Base-by-base conservation (phyloP, 1,140 invertebrate species). In the Vanessa atalanta region DNA sequence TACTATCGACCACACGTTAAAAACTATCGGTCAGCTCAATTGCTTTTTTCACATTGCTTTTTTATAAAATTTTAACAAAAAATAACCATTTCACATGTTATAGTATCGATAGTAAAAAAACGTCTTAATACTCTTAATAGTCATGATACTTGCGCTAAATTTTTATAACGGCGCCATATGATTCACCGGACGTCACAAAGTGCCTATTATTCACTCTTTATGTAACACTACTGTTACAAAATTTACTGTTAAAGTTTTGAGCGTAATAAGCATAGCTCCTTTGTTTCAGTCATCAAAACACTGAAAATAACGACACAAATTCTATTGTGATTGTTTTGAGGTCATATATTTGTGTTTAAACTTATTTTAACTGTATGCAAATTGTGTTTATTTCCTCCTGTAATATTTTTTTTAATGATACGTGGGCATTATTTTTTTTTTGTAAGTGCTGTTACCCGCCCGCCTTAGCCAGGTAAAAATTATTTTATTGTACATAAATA, bases 181-280 rank as follows among this genome's bases (percentile, higher is more conserved):
- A 88, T 47, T 89, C 87, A 88, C 70, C 15, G 65, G 66, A 61
- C 75, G 79, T 55, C 77, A 75, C 72, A 77, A 73, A 78, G 50
- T 47, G 71, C 68, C 68, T 69, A 83, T 82, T 83, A 83, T 83
- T 78, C 74, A 77, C 55, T 60, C 85, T 91, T 89, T 89, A 89
- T 88, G 86, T 88, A 90, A 90, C 82, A 70, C 81, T 82, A 88
- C 84, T 89, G 87, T 88, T 88, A 88, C 83, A 85, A 87, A 85
- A 89, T 90, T 79, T 88, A 88, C 88, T 86, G 88, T 90, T 89
- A 86, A 78, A 82, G 67, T 72, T 82, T 78, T 69, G 75, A 89
- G 77, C 78, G 83, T 84, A 87, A 88, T 84, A 85, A 82, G 80
- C 73, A 67, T 75, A 72, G 53, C 53, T 79, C 74, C 79, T 87